Evolutionary conservation across 1,140 invertebrate genomes (phyloP).

Genomic region (Pseudomyrmex cubaensis): DNA sequence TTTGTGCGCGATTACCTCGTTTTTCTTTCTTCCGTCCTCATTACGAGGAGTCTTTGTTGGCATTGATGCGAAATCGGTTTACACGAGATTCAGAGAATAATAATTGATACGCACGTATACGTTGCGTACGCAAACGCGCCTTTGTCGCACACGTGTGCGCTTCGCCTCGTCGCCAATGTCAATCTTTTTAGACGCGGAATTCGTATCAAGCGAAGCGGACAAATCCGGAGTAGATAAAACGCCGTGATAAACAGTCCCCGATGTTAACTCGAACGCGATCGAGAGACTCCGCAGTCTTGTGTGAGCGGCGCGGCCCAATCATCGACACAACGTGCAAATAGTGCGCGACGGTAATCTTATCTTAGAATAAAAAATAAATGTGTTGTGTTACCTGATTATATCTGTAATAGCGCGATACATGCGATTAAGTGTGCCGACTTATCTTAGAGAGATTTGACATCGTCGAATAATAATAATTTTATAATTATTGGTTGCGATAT

Average conservation of each 20-base stretch:
- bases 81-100: background rate
- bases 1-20: constrained; percentile 13
- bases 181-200: constrained; percentile 17
- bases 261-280: constrained; percentile 10
- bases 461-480: constrained; percentile 34
- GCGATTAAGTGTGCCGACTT: background rate
- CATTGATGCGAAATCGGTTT: constrained; percentile 3
- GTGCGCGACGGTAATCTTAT: constrained; percentile 15
- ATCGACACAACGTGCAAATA: constrained; percentile 12
- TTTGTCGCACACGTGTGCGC: background rate
- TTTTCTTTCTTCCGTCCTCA: background rate
- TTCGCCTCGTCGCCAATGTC: background rate
- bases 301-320: background rate
- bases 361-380: constrained; percentile 3
- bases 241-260: background rate
- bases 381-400: constrained; percentile 5
- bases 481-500: background rate
- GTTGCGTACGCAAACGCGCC: background rate
- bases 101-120: background rate
- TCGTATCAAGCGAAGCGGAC: background rate
- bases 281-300: background rate
- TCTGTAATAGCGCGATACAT: background rate
- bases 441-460: constrained; percentile 6
- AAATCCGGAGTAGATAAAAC: background rate
- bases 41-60: constrained; percentile 9